Conservation (phyloP, 2,888 invertebrate genomes). For the Ramazzottius varieornatus region DNA sequence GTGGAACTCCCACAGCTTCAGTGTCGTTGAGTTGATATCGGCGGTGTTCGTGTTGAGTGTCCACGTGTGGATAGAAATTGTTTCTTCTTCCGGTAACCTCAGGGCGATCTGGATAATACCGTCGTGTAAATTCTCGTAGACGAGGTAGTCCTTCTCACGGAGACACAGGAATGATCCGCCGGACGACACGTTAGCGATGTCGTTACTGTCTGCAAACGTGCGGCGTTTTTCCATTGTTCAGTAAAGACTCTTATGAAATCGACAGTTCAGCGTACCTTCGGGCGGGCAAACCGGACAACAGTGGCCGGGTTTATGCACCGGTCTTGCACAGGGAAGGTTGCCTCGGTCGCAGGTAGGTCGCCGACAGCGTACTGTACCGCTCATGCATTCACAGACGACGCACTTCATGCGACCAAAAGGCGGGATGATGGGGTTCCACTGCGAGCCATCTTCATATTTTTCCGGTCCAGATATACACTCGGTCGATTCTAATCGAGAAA, state of each 20-base stretch:
- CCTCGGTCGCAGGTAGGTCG: neutral
- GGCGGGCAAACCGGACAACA: neutral
- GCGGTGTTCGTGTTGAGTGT: neutral
- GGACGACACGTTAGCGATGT: neutral
- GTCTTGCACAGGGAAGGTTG: neutral
- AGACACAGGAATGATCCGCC: neutral
- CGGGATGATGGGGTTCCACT: neutral
- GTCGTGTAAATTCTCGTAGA: neutral
- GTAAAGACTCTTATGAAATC: neutral
- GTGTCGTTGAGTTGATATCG: neutral
- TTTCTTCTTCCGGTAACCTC: neutral
- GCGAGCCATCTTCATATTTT: neutral
- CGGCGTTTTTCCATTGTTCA: too few relatives aligned
- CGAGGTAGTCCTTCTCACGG: neutral
- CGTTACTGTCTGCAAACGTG: neutral
- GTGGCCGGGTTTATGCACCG: neutral
- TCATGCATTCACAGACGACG: neutral
- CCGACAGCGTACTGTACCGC: neutral
- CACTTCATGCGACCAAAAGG: slow-evolving; percentile 3
- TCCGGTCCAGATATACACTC: neutral
- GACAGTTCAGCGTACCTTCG: too few relatives aligned
- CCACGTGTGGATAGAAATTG: neutral
- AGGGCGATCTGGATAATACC: neutral
- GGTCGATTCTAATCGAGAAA: too few relatives aligned
- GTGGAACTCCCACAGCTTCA: neutral